phyloP scores from a whole-genome alignment of 1,140 invertebrate species.

The Octopus bimaculoides region DNA sequence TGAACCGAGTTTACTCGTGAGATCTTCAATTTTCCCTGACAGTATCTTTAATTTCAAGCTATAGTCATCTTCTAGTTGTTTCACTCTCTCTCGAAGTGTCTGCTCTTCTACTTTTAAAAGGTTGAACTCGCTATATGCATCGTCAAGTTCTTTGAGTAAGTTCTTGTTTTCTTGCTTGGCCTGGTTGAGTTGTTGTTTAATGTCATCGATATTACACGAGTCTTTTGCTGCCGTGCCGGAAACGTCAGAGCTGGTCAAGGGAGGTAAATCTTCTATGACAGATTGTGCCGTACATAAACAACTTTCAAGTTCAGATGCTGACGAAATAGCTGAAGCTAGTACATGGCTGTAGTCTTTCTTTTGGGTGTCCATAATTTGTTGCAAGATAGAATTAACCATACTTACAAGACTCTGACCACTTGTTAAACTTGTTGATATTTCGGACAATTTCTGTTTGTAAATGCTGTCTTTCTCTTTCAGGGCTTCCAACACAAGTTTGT shows the following conservation, averaged over 20 bases:
- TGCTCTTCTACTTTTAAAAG: conserved; percentile 20
- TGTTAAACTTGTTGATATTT: background rate
- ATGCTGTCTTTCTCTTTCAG: background rate
- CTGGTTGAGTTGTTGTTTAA: conserved; percentile 20
- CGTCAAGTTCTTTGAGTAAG: conserved; percentile 33
- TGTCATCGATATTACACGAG: background rate
- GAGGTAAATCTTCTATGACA: background rate
- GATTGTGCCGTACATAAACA: background rate
- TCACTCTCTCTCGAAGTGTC: conserved; percentile 31
- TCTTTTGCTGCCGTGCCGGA: background rate
- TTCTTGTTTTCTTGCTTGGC: conserved; percentile 36
- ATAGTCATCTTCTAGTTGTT: conserved; percentile 31
- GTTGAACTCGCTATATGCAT: conserved; percentile 18
- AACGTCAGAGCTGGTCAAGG: background rate
- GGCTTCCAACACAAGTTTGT: background rate
- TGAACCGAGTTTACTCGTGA: conserved; percentile 29
- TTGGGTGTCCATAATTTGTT: conserved; percentile 5
- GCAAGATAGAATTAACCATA: conserved; percentile 2
- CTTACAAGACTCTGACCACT: background rate
- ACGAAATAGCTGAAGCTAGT: background rate
- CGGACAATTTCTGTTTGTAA: background rate
- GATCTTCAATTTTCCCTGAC: conserved; percentile 30
- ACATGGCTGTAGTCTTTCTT: conserved; percentile 13
- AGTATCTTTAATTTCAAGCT: conserved; percentile 29
- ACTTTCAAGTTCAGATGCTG: conserved; percentile 5